phyloP scores from a whole-genome alignment of 1,140 invertebrate species.

The Pogonognathellus flavescens region DNA sequence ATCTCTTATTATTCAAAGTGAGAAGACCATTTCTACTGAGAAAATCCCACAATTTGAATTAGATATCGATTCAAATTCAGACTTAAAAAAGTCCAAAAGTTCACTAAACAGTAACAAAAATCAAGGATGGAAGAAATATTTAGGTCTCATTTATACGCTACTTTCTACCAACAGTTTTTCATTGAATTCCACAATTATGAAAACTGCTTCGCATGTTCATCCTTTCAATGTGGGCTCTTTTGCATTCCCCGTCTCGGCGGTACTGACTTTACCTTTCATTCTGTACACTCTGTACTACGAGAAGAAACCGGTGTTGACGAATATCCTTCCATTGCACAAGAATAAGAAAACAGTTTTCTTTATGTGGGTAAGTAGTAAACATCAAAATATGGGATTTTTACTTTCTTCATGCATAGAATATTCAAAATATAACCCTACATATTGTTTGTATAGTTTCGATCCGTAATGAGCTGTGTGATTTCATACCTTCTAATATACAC shows the following conservation, averaged over 20 bases:
- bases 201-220: constrained; percentile 45
- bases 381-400: too few species aligned
- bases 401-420: too few species aligned
- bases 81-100: neutral
- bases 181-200: constrained; percentile 46
- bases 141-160: constrained; percentile 50
- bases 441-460: constrained; percentile 34
- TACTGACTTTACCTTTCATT: constrained; percentile 32
- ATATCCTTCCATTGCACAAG: constrained; percentile 36
- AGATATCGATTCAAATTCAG: neutral
- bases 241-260: constrained; percentile 38
- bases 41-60: constrained; percentile 29
- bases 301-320: constrained; percentile 52
- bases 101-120: neutral
- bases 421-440: too few species aligned
- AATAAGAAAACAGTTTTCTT: constrained; percentile 54
- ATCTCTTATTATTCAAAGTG: neutral
- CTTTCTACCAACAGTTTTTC: constrained; percentile 55
- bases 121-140: constrained; percentile 17
- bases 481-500: constrained; percentile 46
- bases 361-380: constrained; percentile 49
- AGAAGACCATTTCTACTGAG: neutral
- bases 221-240: constrained; percentile 53
- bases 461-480: constrained; percentile 50
- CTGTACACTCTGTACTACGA: neutral